Evolutionary conservation across 1,140 invertebrate genomes (phyloP), one percentile per base, ranked within the genome.

Genomic region (Cardiocondyla obscurior): DNA sequence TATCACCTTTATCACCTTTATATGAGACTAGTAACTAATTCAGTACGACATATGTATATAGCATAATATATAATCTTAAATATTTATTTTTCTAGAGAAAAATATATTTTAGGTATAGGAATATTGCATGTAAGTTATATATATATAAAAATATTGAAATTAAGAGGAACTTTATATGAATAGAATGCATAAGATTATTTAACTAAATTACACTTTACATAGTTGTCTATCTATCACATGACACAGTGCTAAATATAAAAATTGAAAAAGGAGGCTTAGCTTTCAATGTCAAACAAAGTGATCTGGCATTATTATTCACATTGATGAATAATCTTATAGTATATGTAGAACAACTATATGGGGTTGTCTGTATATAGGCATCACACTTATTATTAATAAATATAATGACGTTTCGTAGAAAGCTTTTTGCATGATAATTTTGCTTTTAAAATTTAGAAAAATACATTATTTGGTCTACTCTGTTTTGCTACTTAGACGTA

Each of bases 361-460:
- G 36, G 44, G 76, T 73, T 72, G 10, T 85, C 25, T 49, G 36
- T 51, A 16, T 60, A 46, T 44, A 51, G 64, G 49, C 57, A 72
- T 65, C 55, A 67, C 65, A 72, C 19, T 84, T 39, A 60, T 73
- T 28, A 64, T 79, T 49, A 69, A 30, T 79, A 79, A 12, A 12
- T 84, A 72, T 82, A 85, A 85, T 69, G 64, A 19, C 44, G 42
- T 62, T 84, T 81, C 46, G 22, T 55, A 44, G 25, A 87, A 53
- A 77, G 22, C 57, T 84, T 77, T 83, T 4, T 46, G 73, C 51
- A 42, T 70, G 74, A 81, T 42, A 89, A 82, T 89, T 85, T 90
- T 84, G 74, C 77, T 77, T 82, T 74, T 88, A 89, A 88, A 92
- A 92, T 93, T 93, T 93, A 92, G 91, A 92, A 93, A 93, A 93